These are phyloP conservation scores for Saccostrea cuccullata DNA, from an alignment of 1,140 invertebrate genomes.

Conservation along the genomic window DNA sequence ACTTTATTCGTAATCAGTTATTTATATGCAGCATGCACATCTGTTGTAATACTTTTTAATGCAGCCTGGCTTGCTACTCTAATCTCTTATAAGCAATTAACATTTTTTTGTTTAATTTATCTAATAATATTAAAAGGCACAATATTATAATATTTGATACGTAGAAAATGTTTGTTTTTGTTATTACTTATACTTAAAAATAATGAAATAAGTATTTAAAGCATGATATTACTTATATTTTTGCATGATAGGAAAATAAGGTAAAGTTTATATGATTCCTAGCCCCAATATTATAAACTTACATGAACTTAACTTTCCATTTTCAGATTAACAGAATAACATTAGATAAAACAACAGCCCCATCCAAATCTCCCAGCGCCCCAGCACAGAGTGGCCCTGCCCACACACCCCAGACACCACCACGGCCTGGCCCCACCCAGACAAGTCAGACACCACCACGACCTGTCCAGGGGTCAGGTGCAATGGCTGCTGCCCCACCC, in stretches of 20 bases:
- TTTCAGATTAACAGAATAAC: constrained; percentile 10
- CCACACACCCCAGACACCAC: not conserved
- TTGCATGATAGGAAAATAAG: not conserved
- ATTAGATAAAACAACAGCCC: not conserved
- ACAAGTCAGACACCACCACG: constrained; percentile 12
- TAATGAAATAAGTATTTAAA: not conserved
- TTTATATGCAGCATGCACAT: too few relatives aligned
- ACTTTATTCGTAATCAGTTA: too few relatives aligned
- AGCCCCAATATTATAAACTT: not conserved
- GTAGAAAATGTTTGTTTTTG: not conserved
- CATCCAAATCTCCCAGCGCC: constrained; percentile 2
- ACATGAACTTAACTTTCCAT: not conserved
- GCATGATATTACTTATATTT: not conserved
- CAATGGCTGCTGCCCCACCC: constrained; percentile 20
- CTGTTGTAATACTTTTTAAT: not conserved
- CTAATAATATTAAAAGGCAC: not conserved
- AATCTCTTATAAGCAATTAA: not conserved
- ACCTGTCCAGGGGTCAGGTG: constrained; percentile 5
- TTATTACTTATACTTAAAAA: not conserved
- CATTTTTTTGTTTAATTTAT: not conserved
- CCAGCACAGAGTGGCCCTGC: not conserved
- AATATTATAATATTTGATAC: not conserved
- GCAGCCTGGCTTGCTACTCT: not conserved
- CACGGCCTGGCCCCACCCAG: constrained; percentile 8
- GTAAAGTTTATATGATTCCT: not conserved